A percentile compares a stretch with the other conserved stretches of the same genome.
Evolutionary conservation across 2,888 invertebrate genomes (phyloP).

Genomic region (Caenorhabditis sp.): DNA sequence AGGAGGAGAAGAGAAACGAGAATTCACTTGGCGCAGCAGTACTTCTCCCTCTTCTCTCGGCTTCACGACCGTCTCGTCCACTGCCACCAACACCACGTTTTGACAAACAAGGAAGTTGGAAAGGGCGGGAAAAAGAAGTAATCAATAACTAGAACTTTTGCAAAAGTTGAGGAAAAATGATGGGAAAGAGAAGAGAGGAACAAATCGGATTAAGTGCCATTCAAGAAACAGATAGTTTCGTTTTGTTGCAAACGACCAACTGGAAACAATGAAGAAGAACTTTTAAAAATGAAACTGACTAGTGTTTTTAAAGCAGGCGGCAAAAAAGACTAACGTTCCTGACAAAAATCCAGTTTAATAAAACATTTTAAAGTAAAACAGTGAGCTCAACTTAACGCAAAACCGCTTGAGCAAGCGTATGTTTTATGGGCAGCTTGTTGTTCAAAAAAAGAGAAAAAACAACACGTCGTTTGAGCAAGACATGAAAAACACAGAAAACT

Average conservation of each 20-base stretch:
- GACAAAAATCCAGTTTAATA: too few relatives aligned
- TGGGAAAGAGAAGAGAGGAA: background rate
- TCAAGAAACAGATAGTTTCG: background rate
- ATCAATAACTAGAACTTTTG: conserved; percentile 1
- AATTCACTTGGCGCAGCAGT: background rate
- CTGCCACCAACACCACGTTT: conserved; percentile 18
- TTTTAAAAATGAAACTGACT: background rate
- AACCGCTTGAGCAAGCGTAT: background rate
- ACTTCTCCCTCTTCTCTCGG: background rate
- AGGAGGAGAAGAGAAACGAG: conserved; percentile 8
- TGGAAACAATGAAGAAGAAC: too few relatives aligned
- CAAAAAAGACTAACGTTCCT: too few relatives aligned
- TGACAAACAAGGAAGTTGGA: conserved; percentile 12
- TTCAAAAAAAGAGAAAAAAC: background rate
- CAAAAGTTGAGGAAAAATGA: background rate
- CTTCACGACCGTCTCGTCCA: too few relatives aligned
- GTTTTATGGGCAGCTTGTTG: conserved; percentile 3
- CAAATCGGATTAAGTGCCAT: conserved; percentile 14
- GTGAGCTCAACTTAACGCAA: background rate
- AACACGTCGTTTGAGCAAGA: background rate
- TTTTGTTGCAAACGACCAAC: too few relatives aligned
- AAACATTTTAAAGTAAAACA: too few relatives aligned
- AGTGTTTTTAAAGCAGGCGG: too few relatives aligned
- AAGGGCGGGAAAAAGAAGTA: conserved; percentile 11
- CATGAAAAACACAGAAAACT: background rate